phyloP scores from a whole-genome alignment of 2,888 invertebrate species.

The Pharmacophagus antenor region DNA sequence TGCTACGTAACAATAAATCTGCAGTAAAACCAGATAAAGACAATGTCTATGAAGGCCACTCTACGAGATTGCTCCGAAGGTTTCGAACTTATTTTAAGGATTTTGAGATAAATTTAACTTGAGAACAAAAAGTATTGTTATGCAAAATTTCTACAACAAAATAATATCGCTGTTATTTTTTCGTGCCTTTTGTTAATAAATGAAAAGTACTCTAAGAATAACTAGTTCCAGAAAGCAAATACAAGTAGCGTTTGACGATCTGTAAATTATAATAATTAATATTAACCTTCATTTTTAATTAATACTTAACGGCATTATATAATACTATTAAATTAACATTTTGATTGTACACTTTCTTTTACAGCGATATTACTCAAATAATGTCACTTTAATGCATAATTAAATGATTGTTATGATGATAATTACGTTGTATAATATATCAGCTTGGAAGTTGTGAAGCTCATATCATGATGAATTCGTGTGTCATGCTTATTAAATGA shows the following conservation, averaged over 20 bases:
- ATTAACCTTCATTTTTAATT: too few species aligned
- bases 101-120: too few species aligned
- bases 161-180: neutral
- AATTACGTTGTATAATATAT: neutral
- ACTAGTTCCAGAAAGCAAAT: too few species aligned
- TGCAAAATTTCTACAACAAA: neutral
- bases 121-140: neutral
- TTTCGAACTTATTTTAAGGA: neutral
- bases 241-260: neutral
- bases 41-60: conserved; percentile 15
- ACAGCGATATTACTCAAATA: too few species aligned
- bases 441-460: conserved; percentile 33
- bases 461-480: too few species aligned
- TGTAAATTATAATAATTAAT: too few species aligned
- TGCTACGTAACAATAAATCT: conserved; percentile 18
- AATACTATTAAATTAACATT: too few species aligned
- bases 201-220: neutral
- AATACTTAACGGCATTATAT: too few species aligned
- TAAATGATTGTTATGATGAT: neutral
- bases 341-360: too few species aligned
- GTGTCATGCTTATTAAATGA: conserved; percentile 53
- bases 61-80: conserved; percentile 16
- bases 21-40: conserved; percentile 20
- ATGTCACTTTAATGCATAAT: too few species aligned
- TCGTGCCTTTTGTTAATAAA: neutral